Evolutionary conservation across 2,113 vertebrate genomes (phyloP).

Genomic region (Menura novaehollandiae): DNA sequence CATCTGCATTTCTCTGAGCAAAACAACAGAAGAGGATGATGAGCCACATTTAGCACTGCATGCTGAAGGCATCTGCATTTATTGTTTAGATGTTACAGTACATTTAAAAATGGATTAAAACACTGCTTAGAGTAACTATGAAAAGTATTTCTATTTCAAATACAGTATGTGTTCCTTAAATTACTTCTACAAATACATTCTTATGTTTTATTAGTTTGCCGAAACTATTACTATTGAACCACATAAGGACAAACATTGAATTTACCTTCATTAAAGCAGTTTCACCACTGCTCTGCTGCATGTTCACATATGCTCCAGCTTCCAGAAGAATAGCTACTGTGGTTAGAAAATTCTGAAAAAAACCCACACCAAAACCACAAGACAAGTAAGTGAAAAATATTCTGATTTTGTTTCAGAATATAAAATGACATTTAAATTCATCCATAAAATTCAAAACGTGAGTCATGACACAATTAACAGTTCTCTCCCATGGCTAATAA

Average conservation of each 20-base stretch:
- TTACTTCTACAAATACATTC: background rate
- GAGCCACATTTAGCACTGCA: background rate
- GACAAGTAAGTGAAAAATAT: background rate
- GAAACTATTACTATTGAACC: background rate
- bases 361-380: background rate
- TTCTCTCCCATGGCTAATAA: background rate
- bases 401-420: background rate
- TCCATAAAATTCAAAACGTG: background rate
- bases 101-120: background rate
- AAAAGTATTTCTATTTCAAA: background rate
- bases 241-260: background rate
- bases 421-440: background rate
- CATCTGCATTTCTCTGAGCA: background rate
- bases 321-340: conserved; percentile 95
- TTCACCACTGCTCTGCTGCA: conserved; percentile 87
- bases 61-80: background rate
- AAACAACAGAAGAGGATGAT: background rate
- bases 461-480: background rate
- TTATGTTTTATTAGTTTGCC: background rate
- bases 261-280: conserved; percentile 95
- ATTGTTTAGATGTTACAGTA: background rate
- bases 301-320: conserved; percentile 89
- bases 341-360: conserved; percentile 87
- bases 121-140: background rate
- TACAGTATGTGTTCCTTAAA: background rate